Evolutionary conservation across 2,888 invertebrate genomes (phyloP).

Genomic region (Caenorhabditis afra): DNA sequence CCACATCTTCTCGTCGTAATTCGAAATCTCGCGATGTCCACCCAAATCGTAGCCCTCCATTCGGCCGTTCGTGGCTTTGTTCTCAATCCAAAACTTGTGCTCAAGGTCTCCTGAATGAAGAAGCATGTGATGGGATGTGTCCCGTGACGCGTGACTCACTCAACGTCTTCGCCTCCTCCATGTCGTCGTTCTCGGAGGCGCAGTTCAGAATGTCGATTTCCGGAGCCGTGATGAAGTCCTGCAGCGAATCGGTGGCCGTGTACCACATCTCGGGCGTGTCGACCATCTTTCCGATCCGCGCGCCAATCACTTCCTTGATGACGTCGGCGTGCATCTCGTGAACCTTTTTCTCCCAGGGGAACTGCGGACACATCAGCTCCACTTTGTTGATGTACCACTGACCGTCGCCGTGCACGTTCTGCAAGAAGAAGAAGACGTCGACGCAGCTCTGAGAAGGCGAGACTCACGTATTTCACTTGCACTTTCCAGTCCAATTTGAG

Average conservation of each 20-base stretch:
- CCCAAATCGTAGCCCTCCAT: slow-evolving; percentile 19
- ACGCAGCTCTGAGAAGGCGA: background rate
- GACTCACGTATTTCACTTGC: background rate
- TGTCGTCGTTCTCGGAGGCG: too few relatives aligned
- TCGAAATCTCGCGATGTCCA: background rate
- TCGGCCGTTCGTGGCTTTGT: background rate
- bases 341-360: background rate
- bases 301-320: background rate
- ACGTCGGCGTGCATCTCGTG: background rate
- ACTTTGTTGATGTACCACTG: slow-evolving; percentile 4
- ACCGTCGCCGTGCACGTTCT: slow-evolving; percentile 2
- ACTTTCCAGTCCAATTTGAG: background rate
- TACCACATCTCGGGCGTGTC: slow-evolving; percentile 1
- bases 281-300: background rate
- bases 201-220: background rate
- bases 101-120: slow-evolving; percentile 9
- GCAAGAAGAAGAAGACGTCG: too few relatives aligned
- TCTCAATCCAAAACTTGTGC: slow-evolving; percentile 11
- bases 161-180: background rate
- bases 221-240: background rate
- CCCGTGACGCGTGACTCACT: background rate
- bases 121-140: too few relatives aligned
- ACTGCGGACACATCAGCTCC: background rate
- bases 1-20: background rate
- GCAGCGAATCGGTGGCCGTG: background rate